A percentile compares a stretch with the other conserved stretches of the same genome.
phyloP scores from a whole-genome alignment of 2,113 vertebrate genomes.

The Leucosticte australis region DNA sequence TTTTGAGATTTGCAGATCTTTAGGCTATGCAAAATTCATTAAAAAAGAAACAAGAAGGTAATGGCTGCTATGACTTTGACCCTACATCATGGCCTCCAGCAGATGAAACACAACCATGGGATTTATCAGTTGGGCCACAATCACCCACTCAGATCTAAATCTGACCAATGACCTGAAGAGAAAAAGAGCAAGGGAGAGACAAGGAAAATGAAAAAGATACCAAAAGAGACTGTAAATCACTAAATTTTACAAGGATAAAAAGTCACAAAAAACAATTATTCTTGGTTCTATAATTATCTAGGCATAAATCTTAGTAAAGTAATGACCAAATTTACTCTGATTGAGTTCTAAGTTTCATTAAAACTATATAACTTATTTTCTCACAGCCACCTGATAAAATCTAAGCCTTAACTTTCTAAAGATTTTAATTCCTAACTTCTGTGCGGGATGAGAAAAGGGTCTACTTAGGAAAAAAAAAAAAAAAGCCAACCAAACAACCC shows the following conservation, averaged over 20 bases:
- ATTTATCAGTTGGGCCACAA: constrained; percentile 56
- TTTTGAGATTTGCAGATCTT: not conserved
- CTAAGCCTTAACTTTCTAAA: not conserved
- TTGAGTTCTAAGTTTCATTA: not conserved
- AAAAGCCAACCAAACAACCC: not conserved
- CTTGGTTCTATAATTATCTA: not conserved
- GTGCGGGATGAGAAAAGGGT: not conserved
- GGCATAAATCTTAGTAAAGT: not conserved
- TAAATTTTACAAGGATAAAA: constrained; percentile 34
- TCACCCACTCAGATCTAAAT: constrained; percentile 35
- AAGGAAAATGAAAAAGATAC: not conserved
- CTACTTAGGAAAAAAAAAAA: not conserved
- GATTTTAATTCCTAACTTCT: not conserved
- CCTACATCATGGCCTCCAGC: constrained; percentile 33
- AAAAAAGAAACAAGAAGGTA: not conserved
- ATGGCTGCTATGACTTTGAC: constrained; percentile 49
- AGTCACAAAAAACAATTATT: not conserved
- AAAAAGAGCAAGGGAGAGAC: not conserved
- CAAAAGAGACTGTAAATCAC: constrained; percentile 7
- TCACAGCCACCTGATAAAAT: not conserved
- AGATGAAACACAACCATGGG: not conserved
- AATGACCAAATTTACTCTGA: not conserved
- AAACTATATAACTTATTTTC: not conserved
- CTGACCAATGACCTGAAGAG: constrained; percentile 51
- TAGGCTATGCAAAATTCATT: constrained; percentile 15